Evolutionary conservation across 2,888 invertebrate species (phyloP), one percentile per base, ranked within the genome.

Genomic region (Megamerina dolium): DNA sequence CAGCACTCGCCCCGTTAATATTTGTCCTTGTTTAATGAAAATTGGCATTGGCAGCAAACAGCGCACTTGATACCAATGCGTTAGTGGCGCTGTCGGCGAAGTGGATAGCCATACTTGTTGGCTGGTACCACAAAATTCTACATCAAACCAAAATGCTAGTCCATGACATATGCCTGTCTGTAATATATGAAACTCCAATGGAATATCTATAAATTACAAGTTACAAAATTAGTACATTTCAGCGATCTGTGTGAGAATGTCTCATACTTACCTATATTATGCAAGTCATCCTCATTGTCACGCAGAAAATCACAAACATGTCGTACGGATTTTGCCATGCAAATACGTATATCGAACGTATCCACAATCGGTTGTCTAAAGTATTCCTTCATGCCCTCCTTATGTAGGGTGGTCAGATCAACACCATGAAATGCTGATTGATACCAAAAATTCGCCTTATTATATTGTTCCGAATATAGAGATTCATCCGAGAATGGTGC

Each of bases 391-490:
- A 95, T 86, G 4, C 97, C 97, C 57, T 91, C 90, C 52, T 87
- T 85, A 56, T 93, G 82, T 61, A 99, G 76, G 27, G 87, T 85
- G 58, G 92, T 88, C 48, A 99, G 75, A 73, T 99, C 94, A 12
- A 99, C 95, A 37, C 96, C 96, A 72, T 97, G 95, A 74, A 99
- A 99, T 71, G 91, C 90, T 26, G 90, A 88, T 72, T 96, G 96
- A 66, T 93, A 94, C 97, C 97, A 99, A 72, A 99, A 99, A 70
- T 96, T 96, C 1, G 96, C 94, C 74, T 99, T 99, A 62, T 93
- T 93, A 63, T 90, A 92, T 68, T 97, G 96, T 71, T 99, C 97
- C 83, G 94, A 92, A 68, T 89, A 99, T 29, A 99, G 78, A 20
- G 93, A 87, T 71, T 99, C 97, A 68, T 99, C 99, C 33, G 90